Evolutionary conservation across 1,140 invertebrate genomes (phyloP), one percentile per base, ranked within the genome.

Genomic region (Elymnias hypermnestra): DNA sequence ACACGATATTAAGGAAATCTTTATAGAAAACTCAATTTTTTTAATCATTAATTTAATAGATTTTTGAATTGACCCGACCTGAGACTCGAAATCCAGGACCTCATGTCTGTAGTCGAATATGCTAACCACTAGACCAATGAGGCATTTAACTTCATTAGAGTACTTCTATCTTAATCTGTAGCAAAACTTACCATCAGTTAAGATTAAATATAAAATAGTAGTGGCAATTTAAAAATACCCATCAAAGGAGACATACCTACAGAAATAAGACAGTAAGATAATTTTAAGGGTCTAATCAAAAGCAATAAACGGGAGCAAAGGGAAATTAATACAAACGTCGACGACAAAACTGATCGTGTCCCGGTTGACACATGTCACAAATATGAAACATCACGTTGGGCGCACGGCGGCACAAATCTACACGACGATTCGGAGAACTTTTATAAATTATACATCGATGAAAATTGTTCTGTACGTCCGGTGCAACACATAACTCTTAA

Each of bases 341-440:
- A 54, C 63, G 64, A 69, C 71, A 69, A 66, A 74, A 54, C 70
- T 58, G 64, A 71, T 70, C 62, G 61, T 67, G 69, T 71, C 56
- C 57, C 23, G 51, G 54, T 54, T 69, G 64, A 74, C 73, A 77
- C 62, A 68, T 71, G 73, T 72, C 68, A 53, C 43, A 31, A 41
- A 67, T 56, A 72, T 70, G 68, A 76, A 72, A 76, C 68, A 73
- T 73, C 51, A 55, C 53, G 61, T 64, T 63, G 53, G 19, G 39
- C 17, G 33, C 33, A 28, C 28, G 56, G 49, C 45, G 51, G 49
- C 18, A 40, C 47, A 39, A 43, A 12, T 19, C 43, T 15, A 19
- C 25, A 10, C 28, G 19, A 22, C 5, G 35, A 38, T 57, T 57
- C 45, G 46, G 38, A 47, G 53, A 65, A 58, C 45, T 69, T 66